Base-by-base conservation (phyloP, 2,113 vertebrate species). In the Alligator mississippiensis region DNA sequence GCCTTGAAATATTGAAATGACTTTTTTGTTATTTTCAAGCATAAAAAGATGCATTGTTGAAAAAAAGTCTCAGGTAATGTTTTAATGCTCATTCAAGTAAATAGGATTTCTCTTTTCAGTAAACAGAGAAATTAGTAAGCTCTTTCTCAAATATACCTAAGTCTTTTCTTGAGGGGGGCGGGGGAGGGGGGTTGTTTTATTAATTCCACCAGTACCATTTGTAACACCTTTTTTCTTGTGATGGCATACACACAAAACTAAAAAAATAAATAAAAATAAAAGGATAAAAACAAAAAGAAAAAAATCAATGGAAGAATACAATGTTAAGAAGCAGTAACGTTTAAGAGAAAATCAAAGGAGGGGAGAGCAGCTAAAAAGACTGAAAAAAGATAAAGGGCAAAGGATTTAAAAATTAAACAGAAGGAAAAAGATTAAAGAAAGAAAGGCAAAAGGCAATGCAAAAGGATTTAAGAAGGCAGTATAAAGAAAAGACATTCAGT, bases 381-480 rank as follows among this genome's bases (percentile, higher is more conserved):
- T 84, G 78, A 93, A 95, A 97, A 98, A 97, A 98, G 97, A 97
- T 97, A 97, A 97, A 98, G 96, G 93, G 95, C 92, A 98, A 97
- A 95, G 96, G 95, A 97, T 97, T 98, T 97, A 97, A 97, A 98
- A 98, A 97, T 97, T 97, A 97, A 97, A 97, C 97, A 97, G 92
- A 96, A 97, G 94, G 88, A 77, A 96, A 97, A 96, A 97, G 97
- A 97, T 97, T 97, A 97, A 97, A 97, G 97, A 97, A 97, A 96
- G 84, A 97, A 97, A 97, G 88, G 94, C 93, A 96, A 97, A 97
- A 97, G 96, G 97, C 95, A 93, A 96, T 92, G 96, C 93, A 95
- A 95, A 94, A 96, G 97, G 96, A 97, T 97, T 98, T 97, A 97
- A 97, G 93, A 93, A 97, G 91, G 72, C 92, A 95, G 84, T 89